These are phyloP conservation scores for Australoheros scitulus DNA, from an alignment of 2,113 vertebrate species.

Conservation along the genomic window DNA sequence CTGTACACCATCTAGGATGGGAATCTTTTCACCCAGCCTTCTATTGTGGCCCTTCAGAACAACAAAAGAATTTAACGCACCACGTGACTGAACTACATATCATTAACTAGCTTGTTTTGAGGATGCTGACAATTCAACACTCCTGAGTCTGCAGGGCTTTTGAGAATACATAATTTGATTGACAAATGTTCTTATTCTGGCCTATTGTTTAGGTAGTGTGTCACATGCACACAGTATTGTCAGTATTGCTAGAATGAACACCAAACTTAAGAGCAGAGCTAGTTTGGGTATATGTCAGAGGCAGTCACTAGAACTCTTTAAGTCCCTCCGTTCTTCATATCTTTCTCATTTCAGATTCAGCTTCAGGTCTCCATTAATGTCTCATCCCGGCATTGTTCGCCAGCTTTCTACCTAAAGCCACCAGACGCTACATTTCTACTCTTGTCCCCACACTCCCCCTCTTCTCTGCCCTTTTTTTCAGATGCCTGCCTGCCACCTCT, in stretches of 20 bases:
- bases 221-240: not conserved
- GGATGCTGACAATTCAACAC: not conserved
- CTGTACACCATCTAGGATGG: not conserved
- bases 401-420: not conserved
- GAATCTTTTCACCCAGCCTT: not conserved
- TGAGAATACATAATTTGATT: not conserved
- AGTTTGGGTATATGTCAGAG: accelerated
- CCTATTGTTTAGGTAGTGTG: not conserved
- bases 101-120: not conserved
- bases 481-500: not conserved
- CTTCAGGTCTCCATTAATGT: not conserved
- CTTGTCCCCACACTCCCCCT: not conserved
- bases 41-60: not conserved
- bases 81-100: not conserved
- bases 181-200: not conserved
- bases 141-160: not conserved
- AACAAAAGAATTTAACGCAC: not conserved
- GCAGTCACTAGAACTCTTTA: not conserved
- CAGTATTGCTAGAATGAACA: accelerated
- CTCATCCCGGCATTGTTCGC: not conserved
- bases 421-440: not conserved
- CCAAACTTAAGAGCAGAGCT: not conserved
- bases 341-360: not conserved
- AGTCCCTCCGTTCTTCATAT: not conserved
- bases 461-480: not conserved